Evolutionary conservation across 2,888 invertebrate species (phyloP).

Genomic region (Syrphus vitripennis): DNA sequence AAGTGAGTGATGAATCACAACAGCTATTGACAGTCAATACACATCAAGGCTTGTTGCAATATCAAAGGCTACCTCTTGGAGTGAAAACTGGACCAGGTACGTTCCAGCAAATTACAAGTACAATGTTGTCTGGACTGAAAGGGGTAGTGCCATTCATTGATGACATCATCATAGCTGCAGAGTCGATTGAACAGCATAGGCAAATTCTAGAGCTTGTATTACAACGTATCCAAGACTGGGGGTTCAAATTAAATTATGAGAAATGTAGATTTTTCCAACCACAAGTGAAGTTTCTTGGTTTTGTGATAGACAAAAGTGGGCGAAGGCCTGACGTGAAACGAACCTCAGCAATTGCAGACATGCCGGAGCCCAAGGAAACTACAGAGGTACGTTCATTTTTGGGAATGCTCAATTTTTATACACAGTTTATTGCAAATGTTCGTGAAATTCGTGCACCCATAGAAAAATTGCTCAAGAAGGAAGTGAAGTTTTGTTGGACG

Average conservation of each 20-base stretch:
- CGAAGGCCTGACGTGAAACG: slow-evolving; percentile 14
- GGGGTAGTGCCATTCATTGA: not conserved
- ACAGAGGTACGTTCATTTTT: slow-evolving; percentile 36
- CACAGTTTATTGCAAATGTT: slow-evolving; percentile 3
- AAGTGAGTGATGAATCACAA: slow-evolving; percentile 64
- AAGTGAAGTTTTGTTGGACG: slow-evolving; percentile 11
- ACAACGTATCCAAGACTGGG: slow-evolving; percentile 26
- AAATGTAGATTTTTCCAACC: slow-evolving; percentile 43
- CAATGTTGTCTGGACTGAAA: slow-evolving; percentile 49
- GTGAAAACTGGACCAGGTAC: slow-evolving; percentile 64
- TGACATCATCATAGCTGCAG: slow-evolving; percentile 18
- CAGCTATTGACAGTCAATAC: slow-evolving; percentile 64
- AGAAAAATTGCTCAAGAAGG: not conserved
- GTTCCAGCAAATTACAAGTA: slow-evolving; percentile 58
- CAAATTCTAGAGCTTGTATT: too few species aligned
- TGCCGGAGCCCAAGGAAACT: slow-evolving; percentile 67
- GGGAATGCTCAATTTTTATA: slow-evolving; percentile 29
- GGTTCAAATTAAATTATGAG: slow-evolving; percentile 20
- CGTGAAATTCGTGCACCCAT: slow-evolving; percentile 13
- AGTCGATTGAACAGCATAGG: slow-evolving; percentile 5
- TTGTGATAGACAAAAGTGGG: slow-evolving; percentile 10
- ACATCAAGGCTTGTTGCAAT: slow-evolving; percentile 50
- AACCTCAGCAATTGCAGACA: slow-evolving; percentile 28
- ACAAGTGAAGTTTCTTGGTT: slow-evolving; percentile 28
- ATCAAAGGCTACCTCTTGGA: slow-evolving; percentile 51